These are phyloP conservation scores for Zaprionus kolodkinae DNA, from an alignment of 1,140 invertebrate species.

Conservation along the genomic window DNA sequence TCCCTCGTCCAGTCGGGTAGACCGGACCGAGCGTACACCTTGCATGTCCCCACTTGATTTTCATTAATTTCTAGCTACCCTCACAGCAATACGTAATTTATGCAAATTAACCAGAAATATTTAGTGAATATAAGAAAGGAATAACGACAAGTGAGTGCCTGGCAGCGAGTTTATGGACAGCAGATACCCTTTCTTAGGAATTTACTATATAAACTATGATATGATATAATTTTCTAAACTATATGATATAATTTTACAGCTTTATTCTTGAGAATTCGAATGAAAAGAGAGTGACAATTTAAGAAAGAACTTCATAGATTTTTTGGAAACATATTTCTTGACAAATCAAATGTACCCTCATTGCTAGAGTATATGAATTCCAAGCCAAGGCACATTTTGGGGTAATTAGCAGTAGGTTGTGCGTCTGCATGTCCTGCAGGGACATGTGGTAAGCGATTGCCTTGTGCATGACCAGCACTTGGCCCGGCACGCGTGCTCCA, in stretches of 20 bases:
- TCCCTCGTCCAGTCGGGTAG: too few species aligned
- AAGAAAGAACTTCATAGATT: too few species aligned
- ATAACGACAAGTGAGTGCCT: not conserved
- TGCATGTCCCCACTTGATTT: constrained; percentile 36
- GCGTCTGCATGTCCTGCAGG: constrained; percentile 24
- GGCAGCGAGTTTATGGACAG: not conserved
- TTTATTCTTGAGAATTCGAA: not conserved
- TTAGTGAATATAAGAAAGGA: constrained; percentile 17
- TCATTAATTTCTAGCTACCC: constrained; percentile 41
- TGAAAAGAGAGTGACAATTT: too few species aligned
- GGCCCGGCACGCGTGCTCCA: constrained; percentile 52
- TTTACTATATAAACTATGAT: not conserved
- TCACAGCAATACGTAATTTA: constrained; percentile 42
- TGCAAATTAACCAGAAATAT: constrained; percentile 56
- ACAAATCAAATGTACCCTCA: not conserved
- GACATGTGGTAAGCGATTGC: constrained; percentile 61
- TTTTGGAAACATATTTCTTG: not conserved
- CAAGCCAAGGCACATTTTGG: constrained; percentile 28
- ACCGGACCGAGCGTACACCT: constrained; percentile 6
- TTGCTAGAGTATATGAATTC: not conserved
- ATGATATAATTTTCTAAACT: fast-evolving
- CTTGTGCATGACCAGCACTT: constrained; percentile 22
- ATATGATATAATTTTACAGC: not conserved
- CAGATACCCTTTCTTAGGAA: not conserved
- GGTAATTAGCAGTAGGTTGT: constrained; percentile 52